Conservation (phyloP, 2,797 vertebrate genomes). For the Mormyrus hasselquistii region DNA sequence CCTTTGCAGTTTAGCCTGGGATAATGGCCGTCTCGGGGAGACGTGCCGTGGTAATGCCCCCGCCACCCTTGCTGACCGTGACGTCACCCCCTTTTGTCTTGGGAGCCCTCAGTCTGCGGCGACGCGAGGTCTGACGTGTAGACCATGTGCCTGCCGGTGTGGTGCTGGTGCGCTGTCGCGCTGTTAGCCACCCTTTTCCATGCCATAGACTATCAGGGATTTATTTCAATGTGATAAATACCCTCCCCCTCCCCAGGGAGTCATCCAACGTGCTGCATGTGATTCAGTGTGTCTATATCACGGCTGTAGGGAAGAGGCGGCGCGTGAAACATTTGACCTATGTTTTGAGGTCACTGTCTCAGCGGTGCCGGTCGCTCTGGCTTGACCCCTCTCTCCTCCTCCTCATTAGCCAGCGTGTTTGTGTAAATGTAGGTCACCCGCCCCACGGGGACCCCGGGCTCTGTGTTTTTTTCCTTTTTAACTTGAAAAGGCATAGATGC, state of each 20-base stretch:
- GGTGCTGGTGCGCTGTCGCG: neutral
- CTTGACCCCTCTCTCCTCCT: neutral
- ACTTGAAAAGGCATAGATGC: neutral
- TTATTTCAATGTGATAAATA: slow-evolving; percentile 1
- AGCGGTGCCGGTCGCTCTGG: slow-evolving; percentile 10
- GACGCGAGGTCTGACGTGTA: neutral
- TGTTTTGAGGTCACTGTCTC: slow-evolving; percentile 14
- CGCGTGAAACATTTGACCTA: slow-evolving; percentile 30
- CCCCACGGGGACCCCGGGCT: neutral
- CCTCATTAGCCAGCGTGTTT: slow-evolving; percentile 28
- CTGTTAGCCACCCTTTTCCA: slow-evolving; percentile 2
- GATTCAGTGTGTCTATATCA: slow-evolving; percentile 26
- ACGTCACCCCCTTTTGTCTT: slow-evolving; percentile 24
- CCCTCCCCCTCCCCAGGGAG: slow-evolving; percentile 13
- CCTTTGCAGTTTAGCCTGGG: slow-evolving; percentile 41
- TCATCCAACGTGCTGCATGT: neutral
- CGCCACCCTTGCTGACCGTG: slow-evolving; percentile 16
- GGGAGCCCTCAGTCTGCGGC: neutral
- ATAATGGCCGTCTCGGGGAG: slow-evolving; percentile 44
- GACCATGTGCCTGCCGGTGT: neutral
- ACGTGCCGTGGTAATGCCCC: slow-evolving; percentile 25
- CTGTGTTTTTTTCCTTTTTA: neutral
- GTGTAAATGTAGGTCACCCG: slow-evolving; percentile 11
- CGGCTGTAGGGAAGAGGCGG: slow-evolving; percentile 25
- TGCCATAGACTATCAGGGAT: slow-evolving; percentile 22